Evolutionary conservation across 2,113 vertebrate genomes (phyloP).

Genomic region (Calidris pygmaea): DNA sequence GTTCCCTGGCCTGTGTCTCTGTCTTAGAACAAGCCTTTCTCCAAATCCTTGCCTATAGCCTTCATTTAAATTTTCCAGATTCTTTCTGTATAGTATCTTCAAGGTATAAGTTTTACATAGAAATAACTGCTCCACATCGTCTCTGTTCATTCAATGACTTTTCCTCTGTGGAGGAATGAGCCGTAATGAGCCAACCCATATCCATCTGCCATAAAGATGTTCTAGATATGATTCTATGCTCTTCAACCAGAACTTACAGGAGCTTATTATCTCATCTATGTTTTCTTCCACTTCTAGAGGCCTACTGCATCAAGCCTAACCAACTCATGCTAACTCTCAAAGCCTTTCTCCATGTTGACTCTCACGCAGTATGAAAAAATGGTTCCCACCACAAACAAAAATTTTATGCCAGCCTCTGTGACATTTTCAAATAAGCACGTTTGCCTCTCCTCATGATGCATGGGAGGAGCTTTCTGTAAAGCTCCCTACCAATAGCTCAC

Average conservation of each 20-base stretch:
- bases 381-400: neutral
- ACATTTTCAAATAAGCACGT: neutral
- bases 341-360: neutral
- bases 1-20: neutral
- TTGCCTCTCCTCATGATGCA: neutral
- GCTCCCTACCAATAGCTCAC: accelerated
- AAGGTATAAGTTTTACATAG: neutral
- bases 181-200: neutral
- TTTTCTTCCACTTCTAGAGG: neutral
- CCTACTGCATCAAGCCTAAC: neutral
- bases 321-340: neutral
- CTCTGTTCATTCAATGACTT: neutral
- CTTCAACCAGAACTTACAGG: neutral
- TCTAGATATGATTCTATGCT: neutral
- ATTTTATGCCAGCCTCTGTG: neutral
- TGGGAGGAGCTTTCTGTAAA: neutral
- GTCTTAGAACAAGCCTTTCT: neutral
- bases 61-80: neutral
- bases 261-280: neutral
- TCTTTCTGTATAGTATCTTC: neutral
- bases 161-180: neutral
- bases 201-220: neutral
- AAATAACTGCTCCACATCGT: neutral
- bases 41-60: neutral
- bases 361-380: neutral